Base-by-base conservation (phyloP, 2,797 vertebrate species). In the Rhynchotus rufescens region DNA sequence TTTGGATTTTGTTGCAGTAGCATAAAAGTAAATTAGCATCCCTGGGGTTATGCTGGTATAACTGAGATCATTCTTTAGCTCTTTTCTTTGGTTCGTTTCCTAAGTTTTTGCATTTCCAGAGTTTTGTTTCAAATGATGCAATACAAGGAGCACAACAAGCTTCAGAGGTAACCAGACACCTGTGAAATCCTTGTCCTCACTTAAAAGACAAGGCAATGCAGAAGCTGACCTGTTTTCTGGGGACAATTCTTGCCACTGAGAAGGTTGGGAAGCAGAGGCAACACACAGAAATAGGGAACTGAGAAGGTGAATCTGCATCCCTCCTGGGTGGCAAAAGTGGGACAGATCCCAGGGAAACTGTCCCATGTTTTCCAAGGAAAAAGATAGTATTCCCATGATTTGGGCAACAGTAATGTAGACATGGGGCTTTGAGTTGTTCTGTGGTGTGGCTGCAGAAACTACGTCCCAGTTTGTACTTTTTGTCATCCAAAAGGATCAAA, bases 181-280 rank as follows among this genome's bases (percentile, higher is more conserved):
- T 2, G 3, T 23, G 57, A 30, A 71, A 82, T 12, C 49, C 34
- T 80, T 36, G 11, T 59, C 52, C 10, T 78, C 15, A 1, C 36
- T 2, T 11, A 21, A 25, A 57, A 26, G 2, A 5, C 1, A 11
- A 26, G 32, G 57, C 49, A 13, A 6, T 1, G 0, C 6, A 21
- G 32, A 68, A 72, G 19, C 7, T 3, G 2, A 2, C 1, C 8
- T 40, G 20, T 2, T 9, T 57, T 59, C 62, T 22, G 2, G 61
- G 59, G 66, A 45, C 1, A 1, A 32, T 21, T 25, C 57, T 25
- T 56, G 23, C 4, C 34, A 28, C 21, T 65, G 44, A 1, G 16
- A 36, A 10, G 15, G n/a, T 2, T 14, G 14, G n/a, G 76, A 75
- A 61, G 26, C 21, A 40, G 80, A 4, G 51, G 66, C 28, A 45